phyloP scores from a whole-genome alignment of 1,140 invertebrate genomes.

The Pissodes strobi region DNA sequence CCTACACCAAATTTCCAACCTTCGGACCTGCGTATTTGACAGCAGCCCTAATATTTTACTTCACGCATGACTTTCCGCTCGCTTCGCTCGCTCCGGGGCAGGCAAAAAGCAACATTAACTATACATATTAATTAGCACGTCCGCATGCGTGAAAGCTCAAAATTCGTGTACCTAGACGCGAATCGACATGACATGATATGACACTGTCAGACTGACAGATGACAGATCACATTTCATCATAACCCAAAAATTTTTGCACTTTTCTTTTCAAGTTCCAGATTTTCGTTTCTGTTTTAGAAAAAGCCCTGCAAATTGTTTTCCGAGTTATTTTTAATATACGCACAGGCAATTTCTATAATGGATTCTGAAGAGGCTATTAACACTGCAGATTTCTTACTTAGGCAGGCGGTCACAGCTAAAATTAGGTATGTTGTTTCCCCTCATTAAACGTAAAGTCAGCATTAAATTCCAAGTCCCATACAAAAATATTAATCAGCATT shows the following conservation, averaged over 20 bases:
- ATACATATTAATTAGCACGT: too few relatives aligned
- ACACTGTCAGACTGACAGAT: neutral
- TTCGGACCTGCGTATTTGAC: too few relatives aligned
- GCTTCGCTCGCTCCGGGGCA: too few relatives aligned
- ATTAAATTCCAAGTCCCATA: slow-evolving; percentile 22
- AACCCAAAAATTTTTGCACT: neutral
- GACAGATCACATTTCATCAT: slow-evolving; percentile 1
- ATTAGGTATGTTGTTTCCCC: slow-evolving; percentile 42
- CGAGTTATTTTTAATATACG: neutral
- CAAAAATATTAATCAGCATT: too few relatives aligned
- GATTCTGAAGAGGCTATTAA: slow-evolving; percentile 47
- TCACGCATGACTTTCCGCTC: too few relatives aligned
- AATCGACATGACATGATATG: too few relatives aligned
- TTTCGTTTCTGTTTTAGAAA: neutral
- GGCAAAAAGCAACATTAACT: too few relatives aligned
- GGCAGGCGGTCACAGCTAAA: slow-evolving; percentile 49
- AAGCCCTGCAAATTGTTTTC: neutral
- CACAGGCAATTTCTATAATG: slow-evolving; percentile 33
- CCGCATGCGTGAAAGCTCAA: too few relatives aligned
- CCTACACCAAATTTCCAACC: too few relatives aligned
- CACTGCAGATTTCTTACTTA: slow-evolving; percentile 50
- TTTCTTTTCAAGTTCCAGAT: neutral
- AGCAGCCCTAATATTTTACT: too few relatives aligned
- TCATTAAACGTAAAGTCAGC: neutral
- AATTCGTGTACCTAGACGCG: too few relatives aligned